Percentiles rank a stretch among this genome's conserved stretches.
phyloP scores from a whole-genome alignment of 2,797 vertebrate species.

The Phylloscopus collybita region DNA sequence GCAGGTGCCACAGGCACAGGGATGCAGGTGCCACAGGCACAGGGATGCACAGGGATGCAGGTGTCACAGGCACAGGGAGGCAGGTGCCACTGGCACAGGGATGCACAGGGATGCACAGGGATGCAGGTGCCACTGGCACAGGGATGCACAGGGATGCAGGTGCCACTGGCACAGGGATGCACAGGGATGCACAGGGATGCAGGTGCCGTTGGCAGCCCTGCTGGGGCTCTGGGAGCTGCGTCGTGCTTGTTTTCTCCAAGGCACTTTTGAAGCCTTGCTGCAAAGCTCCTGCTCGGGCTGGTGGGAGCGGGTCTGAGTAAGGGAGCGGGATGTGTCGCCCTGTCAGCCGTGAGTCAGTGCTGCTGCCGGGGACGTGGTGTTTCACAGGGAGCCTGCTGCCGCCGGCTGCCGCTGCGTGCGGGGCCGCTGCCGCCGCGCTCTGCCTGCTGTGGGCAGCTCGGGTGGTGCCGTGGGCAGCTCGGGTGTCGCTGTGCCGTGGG shows the following conservation, averaged over 20 bases:
- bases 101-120: not conserved
- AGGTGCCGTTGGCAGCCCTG: fast-evolving
- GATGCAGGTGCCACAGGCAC: not conserved
- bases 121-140: fast-evolving
- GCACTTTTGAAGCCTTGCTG: not conserved
- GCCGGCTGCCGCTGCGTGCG: not conserved
- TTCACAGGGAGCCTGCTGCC: not conserved
- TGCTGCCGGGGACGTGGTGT: not conserved
- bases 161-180: not conserved
- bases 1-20: not conserved
- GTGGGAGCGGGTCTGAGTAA: conserved; percentile 52
- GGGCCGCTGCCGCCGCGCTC: not conserved
- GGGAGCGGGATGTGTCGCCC: conserved; percentile 24
- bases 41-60: not conserved
- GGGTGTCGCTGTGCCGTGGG: not conserved
- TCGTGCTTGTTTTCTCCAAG: not conserved
- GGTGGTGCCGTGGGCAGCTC: not conserved
- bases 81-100: not conserved
- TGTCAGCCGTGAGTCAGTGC: conserved; percentile 44
- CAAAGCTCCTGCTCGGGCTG: not conserved
- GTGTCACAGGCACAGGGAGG: not conserved
- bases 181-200: not conserved
- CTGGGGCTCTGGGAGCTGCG: not conserved
- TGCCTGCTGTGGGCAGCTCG: not conserved
- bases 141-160: not conserved